Conservation (phyloP, 2,797 vertebrate genomes). For the Dromococcyx pavoninus region DNA sequence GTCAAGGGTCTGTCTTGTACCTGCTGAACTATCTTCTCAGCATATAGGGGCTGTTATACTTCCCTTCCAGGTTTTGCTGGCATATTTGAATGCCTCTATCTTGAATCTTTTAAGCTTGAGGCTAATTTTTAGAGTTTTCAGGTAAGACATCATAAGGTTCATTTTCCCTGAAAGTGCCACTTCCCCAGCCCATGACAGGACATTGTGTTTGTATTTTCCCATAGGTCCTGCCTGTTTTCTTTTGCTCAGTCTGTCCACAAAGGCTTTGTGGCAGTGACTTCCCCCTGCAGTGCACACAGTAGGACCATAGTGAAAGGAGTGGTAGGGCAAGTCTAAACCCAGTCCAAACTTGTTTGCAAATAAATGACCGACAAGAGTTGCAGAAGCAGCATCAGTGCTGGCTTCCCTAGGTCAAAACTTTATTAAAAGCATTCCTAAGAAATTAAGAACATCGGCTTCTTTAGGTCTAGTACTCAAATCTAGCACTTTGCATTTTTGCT, state of each 20-base stretch:
- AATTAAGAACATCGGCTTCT: background rate
- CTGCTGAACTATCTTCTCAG: background rate
- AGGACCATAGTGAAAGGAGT: conserved; percentile 10
- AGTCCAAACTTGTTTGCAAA: conserved; percentile 26
- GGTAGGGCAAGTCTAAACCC: conserved; percentile 49
- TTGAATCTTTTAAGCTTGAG: background rate
- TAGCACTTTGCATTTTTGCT: background rate
- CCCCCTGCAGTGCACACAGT: background rate
- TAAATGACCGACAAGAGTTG: conserved; percentile 4
- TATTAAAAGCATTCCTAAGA: conserved; percentile 44
- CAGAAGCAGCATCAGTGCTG: conserved; percentile 28
- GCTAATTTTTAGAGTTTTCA: background rate
- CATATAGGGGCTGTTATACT: background rate
- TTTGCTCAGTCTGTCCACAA: background rate
- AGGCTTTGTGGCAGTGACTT: conserved; percentile 22
- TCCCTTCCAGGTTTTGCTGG: background rate
- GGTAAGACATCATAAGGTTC: background rate
- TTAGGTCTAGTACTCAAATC: background rate
- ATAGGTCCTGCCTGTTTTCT: background rate
- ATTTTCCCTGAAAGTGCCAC: background rate
- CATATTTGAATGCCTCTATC: background rate
- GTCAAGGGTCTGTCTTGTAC: background rate
- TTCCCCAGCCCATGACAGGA: background rate
- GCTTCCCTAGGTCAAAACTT: conserved; percentile 35
- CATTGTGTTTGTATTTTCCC: background rate